Base-by-base conservation (phyloP, 2,888 invertebrate species). In the Blera fallax region DNA sequence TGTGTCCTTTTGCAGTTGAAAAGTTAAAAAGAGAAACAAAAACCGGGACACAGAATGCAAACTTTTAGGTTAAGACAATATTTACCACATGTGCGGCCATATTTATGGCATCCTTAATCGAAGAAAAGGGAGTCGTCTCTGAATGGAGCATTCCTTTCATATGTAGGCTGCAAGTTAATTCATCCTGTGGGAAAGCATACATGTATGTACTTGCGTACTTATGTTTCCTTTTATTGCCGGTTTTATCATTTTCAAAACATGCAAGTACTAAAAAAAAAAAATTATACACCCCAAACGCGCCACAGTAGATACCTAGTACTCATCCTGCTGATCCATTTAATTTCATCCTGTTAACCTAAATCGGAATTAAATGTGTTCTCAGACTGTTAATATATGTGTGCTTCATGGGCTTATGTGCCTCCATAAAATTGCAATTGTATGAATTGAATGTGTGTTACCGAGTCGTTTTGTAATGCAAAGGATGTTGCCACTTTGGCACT, bases 1-100 rank as follows among this genome's bases (percentile, higher is more conserved):
- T 74, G 54, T 78, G 52, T 72, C 76, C 69, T 65, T 60, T 72
- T 67, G 32, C 77, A 72, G 70, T 77, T 70, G 58, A 72, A 65
- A 82, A 65, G 64, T 72, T 64, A 50, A 27, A 60, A 67, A 56
- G 48, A 60, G 43, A 37, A 62, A 48, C 45, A 65, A n/a, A 43
- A 85, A 76, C 56, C 84, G 45, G 70, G 70, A 85, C 70, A 76
- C 18, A 56, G 62, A 62, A 80, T 65, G 64, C 60, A 76, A 85
- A 85, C 70, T 85, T 85, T 87, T 88, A 87, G 88, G 88, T 88
- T 88, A 88, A 88, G 88, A 88, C 88, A 88, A 88, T 88, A 88
- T 88, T 88, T 88, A 80, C 88, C 88, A 88, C 85, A 88, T 88
- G 88, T 88, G 88, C 82, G 83, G 60, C 27, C 76, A 80, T 85